Percentiles rank a stretch among this genome's conserved stretches.
These are phyloP conservation scores for Petrocephalus microphthalmus DNA, from an alignment of 2,113 vertebrate genomes.

Conservation along the genomic window DNA sequence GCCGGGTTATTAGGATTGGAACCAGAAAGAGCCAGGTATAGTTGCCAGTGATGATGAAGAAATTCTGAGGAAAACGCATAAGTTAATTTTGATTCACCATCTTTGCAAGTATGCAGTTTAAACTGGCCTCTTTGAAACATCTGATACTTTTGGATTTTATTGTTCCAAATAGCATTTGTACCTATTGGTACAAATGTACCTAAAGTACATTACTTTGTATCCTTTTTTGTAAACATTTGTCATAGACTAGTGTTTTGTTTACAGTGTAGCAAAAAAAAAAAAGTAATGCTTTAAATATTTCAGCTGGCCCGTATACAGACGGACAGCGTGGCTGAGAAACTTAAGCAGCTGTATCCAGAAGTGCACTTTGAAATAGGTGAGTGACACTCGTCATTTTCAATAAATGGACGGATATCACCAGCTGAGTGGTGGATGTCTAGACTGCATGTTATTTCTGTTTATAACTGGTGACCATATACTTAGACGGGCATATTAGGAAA, in stretches of 20 bases:
- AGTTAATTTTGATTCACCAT: background rate
- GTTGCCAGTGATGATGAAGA: background rate
- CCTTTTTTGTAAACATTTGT: background rate
- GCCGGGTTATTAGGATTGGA: slow-evolving; percentile 72
- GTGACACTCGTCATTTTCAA: slow-evolving; percentile 21
- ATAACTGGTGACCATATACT: background rate
- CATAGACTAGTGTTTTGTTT: background rate
- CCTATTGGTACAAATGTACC: too few relatives aligned
- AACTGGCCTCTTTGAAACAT: background rate
- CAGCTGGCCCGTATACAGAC: slow-evolving; percentile 91
- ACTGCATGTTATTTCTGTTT: background rate
- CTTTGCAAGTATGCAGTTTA: background rate
- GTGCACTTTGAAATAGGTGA: slow-evolving; percentile 76
- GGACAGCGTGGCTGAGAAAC: slow-evolving; percentile 64
- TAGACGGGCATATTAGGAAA: background rate
- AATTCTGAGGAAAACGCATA: background rate
- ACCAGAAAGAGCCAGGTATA: slow-evolving; percentile 85
- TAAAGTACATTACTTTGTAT: background rate
- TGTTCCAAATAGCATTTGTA: background rate
- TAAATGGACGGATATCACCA: background rate
- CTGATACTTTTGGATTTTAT: background rate
- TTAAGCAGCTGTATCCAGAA: slow-evolving; percentile 66
- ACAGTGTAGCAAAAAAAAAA: background rate
- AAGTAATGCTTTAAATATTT: background rate
- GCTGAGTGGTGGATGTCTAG: background rate